Percentiles rank a stretch among this genome's conserved stretches.
Conservation (phyloP, 1,140 invertebrate species). For the Hyles euphorbiae region DNA sequence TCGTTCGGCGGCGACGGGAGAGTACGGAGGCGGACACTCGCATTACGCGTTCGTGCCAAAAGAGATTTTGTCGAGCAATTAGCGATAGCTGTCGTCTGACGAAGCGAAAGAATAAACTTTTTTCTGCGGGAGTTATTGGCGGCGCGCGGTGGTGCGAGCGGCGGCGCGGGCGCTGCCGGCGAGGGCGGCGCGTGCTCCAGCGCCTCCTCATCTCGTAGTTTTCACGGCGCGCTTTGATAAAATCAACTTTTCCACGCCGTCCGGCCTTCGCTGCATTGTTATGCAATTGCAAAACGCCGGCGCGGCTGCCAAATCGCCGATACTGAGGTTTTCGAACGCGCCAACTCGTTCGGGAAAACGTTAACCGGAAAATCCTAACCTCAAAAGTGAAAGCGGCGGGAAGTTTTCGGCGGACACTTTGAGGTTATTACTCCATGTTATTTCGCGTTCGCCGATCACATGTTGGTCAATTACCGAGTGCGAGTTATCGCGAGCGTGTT, state of each 20-base stretch:
- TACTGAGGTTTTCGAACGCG: conserved; percentile 33
- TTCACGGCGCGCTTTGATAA: conserved; percentile 35
- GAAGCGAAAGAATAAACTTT: conserved; percentile 40
- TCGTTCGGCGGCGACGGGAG: conserved; percentile 18
- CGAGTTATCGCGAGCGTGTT: conserved; percentile 40
- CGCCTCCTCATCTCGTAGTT: conserved; percentile 35
- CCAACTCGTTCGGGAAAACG: conserved; percentile 39
- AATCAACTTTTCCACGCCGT: conserved; percentile 49
- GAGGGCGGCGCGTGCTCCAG: conserved; percentile 30
- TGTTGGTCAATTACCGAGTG: conserved; percentile 30
- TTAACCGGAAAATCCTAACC: conserved; percentile 44
- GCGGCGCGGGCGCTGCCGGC: conserved; percentile 22
- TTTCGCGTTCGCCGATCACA: conserved; percentile 39
- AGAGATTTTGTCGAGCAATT: conserved; percentile 51
- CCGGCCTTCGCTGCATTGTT: conserved; percentile 60
- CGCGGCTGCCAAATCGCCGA: conserved; percentile 36
- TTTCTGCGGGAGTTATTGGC: conserved; percentile 51
- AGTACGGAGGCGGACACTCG: conserved; percentile 21
- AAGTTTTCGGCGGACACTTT: conserved; percentile 21
- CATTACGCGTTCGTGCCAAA: conserved; percentile 37
- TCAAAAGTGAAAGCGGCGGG: conserved; percentile 32
- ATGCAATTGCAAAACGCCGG: conserved; percentile 51
- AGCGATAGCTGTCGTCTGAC: conserved; percentile 48
- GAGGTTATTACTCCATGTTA: conserved; percentile 43
- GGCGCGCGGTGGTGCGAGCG: conserved; percentile 37